phyloP scores from a whole-genome alignment of 64 coral and sea anemone species.

The Porites australiensis region DNA sequence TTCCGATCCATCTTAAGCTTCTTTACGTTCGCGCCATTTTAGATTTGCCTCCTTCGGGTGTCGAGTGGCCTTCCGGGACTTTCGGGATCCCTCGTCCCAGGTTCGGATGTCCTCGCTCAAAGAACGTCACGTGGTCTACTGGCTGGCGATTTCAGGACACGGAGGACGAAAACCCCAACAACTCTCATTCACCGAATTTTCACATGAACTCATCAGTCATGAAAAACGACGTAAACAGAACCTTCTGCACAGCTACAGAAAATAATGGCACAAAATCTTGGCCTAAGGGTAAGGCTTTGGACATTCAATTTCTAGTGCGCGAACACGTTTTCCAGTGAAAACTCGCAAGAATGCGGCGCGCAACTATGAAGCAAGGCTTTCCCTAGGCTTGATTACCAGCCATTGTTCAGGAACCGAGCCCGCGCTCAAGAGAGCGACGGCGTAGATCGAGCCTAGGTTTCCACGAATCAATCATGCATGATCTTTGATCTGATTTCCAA shows the following conservation, averaged over 20 bases:
- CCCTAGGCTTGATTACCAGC: too few species aligned
- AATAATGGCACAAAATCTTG: background rate
- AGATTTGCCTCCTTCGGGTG: background rate
- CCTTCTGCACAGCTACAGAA: constrained; percentile 36
- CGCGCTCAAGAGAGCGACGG: too few species aligned
- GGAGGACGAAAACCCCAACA: constrained; percentile 20
- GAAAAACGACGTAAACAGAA: constrained; percentile 33
- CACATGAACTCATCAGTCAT: constrained; percentile 42
- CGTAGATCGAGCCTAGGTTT: too few species aligned
- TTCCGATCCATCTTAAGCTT: too few species aligned
- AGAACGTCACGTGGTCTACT: constrained; percentile 4
- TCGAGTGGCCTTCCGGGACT: constrained; percentile 36
- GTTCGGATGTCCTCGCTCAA: constrained; percentile 34
- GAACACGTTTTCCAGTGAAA: too few species aligned
- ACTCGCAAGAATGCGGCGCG: too few species aligned
- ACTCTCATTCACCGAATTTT: background rate
- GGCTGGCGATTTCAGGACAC: constrained; percentile 73
- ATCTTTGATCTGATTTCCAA: too few species aligned
- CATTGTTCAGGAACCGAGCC: too few species aligned
- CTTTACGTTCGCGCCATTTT: background rate
- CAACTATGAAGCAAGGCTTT: too few species aligned
- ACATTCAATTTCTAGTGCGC: too few species aligned
- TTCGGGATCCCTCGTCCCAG: constrained; percentile 42
- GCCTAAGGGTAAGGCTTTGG: constrained; percentile 36
- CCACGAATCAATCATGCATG: too few species aligned